Evolutionary conservation across 1,140 invertebrate genomes (phyloP).

Genomic region (Panulirus ornatus): DNA sequence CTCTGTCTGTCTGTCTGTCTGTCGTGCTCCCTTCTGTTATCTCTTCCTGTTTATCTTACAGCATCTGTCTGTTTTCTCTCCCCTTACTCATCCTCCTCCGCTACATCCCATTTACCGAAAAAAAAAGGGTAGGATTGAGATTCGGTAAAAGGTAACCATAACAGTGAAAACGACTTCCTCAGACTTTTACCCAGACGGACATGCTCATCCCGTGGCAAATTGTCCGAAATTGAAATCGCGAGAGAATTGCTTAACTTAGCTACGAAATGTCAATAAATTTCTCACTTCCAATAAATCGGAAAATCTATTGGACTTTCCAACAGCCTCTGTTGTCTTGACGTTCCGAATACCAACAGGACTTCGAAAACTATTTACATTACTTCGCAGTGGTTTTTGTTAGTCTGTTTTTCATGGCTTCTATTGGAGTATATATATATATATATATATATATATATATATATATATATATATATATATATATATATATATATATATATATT

Average conservation of each 20-base stretch:
- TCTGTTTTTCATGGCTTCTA: too few species aligned
- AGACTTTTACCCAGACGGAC: conserved; percentile 22
- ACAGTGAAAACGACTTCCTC: neutral
- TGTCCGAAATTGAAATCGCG: conserved; percentile 26
- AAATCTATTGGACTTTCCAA: conserved; percentile 30
- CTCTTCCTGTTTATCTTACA: too few species aligned
- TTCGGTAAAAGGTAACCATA: conserved; percentile 12
- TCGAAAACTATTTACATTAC: too few species aligned
- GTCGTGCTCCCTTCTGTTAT: too few species aligned
- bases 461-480: too few species aligned
- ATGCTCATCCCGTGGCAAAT: conserved; percentile 29
- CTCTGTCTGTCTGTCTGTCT: too few species aligned
- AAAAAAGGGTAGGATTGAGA: too few species aligned
- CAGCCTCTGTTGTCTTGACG: neutral
- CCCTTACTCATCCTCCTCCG: neutral
- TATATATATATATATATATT: too few species aligned
- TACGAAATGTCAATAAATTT: conserved; percentile 40
- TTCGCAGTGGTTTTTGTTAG: too few species aligned
- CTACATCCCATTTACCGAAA: neutral
- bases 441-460: too few species aligned
- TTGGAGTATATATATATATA: too few species aligned
- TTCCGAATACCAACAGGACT: neutral
- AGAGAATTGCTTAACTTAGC: conserved; percentile 37
- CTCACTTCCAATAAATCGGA: conserved; percentile 26
- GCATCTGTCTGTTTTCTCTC: too few species aligned